Percentiles rank a stretch among this genome's conserved stretches.
Evolutionary conservation across 2,797 vertebrate genomes (phyloP).

Genomic region (Scolopax rusticola): DNA sequence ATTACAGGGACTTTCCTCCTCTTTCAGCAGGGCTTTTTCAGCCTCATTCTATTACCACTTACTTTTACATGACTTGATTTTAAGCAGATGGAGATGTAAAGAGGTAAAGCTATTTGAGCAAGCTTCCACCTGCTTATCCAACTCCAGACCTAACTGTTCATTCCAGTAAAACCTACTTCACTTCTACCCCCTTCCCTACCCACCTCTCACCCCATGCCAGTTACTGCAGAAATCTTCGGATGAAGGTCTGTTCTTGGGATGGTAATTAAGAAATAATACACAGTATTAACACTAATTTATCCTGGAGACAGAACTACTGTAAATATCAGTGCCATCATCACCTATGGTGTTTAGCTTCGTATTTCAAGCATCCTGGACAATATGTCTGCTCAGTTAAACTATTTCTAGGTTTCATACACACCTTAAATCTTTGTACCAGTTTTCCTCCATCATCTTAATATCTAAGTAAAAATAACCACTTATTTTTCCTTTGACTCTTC

Average conservation of each 20-base stretch:
- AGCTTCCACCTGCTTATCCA: neutral
- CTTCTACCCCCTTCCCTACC: neutral
- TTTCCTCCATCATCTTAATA: neutral
- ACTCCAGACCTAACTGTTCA: neutral
- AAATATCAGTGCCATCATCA: neutral
- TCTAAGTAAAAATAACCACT: neutral
- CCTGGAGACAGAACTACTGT: neutral
- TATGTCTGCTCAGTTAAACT: neutral
- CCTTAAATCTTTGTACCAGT: neutral
- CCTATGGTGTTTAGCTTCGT: neutral
- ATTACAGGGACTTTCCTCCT: neutral
- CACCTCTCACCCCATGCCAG: neutral
- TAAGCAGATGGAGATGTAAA: neutral
- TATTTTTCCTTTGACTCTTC: neutral
- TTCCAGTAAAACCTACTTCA: neutral
- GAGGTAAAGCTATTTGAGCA: neutral
- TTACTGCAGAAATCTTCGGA: accelerated
- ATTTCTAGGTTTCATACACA: neutral
- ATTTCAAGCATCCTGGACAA: neutral
- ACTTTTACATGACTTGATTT: neutral
- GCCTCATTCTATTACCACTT: neutral
- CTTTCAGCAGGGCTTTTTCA: neutral
- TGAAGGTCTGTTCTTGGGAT: neutral
- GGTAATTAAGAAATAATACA: neutral
- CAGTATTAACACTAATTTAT: neutral